Base-by-base conservation (phyloP, 1,140 invertebrate genomes). In the Drosophila ogumai region DNA sequence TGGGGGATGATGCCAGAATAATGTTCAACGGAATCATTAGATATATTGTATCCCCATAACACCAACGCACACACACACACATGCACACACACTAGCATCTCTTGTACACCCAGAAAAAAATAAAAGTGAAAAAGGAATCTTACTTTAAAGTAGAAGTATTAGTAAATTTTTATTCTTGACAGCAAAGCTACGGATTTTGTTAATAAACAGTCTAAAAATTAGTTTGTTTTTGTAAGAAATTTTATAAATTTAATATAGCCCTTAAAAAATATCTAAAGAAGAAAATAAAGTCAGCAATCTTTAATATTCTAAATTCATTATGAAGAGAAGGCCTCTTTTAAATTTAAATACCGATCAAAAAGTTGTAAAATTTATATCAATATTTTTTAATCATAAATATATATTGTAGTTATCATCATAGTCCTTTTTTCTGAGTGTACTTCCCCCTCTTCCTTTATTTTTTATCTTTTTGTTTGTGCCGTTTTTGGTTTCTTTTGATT, bases 31-130 rank as follows among this genome's bases (percentile, higher is more conserved):
- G 67, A 73, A 60, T 73, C 69, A 73, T 73, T 73, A 36, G 32
- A 61, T 73, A 74, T 74, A 74, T 28, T 28, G 25, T 74, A 73
- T 54, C 40, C 40, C 69, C 69, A 73, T 73, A 60, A 47, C 31
- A 69, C 52, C 54, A 38, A 49, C 41, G 54, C 22, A 67, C 22
- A 36, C 67, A 69, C 68, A 57, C 61, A 72, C 47, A 47, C 46
- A 47, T 13, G 6, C 44, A 67, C 32, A 59, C 54, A 71, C 46
- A 13, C 31, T 17, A 40, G 47, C 55, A 54, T 55, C 19, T 38
- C 2, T 10, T 38, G 19, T 38, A 55, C 52, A 55, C 34, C 19
- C 52, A 55, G 34, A 55, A 55, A 36, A 54, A 52, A 5, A 22
- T 0, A 13, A 3, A 44, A 44, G 12, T 19, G 2, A 1, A 31